A percentile compares a stretch with the other conserved stretches of the same genome.
Conservation (phyloP, 2,888 invertebrate genomes). For the Polyploca ridens region DNA sequence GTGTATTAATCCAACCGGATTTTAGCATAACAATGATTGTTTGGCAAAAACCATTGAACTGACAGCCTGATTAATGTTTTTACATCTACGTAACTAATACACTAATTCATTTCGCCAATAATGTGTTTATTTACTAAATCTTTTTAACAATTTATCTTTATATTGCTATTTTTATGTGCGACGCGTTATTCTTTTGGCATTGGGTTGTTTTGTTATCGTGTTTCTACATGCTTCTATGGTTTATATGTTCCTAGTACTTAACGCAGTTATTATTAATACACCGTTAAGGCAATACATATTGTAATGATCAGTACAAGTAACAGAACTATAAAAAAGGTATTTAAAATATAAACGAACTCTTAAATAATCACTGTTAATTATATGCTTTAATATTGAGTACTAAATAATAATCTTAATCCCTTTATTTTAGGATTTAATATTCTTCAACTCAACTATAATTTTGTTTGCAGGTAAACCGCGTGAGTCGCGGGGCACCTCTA, state of each 20-base stretch:
- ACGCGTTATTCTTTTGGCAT: background rate
- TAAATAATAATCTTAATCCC: too few species aligned
- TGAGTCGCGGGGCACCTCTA: constrained; percentile 66
- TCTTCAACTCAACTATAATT: constrained; percentile 12
- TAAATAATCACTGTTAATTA: too few species aligned
- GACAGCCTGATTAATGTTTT: constrained; percentile 33
- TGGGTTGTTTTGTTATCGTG: background rate
- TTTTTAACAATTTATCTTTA: background rate
- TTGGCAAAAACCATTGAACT: constrained; percentile 30
- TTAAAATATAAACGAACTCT: too few species aligned
- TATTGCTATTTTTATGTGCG: background rate
- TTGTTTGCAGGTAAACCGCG: constrained; percentile 78
- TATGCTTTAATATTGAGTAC: too few species aligned
- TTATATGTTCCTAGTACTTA: background rate
- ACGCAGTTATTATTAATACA: background rate
- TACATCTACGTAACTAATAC: constrained; percentile 25
- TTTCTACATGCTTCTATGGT: background rate
- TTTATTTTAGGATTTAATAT: background rate
- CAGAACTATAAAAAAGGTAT: too few species aligned
- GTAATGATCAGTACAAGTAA: too few species aligned
- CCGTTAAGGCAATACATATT: background rate
- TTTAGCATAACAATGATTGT: constrained; percentile 24
- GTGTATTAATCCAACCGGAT: constrained; percentile 24
- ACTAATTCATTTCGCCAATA: constrained; percentile 16
- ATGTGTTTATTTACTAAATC: background rate